phyloP scores from a whole-genome alignment of 2,888 invertebrate species.

The Campoplex capitator region DNA sequence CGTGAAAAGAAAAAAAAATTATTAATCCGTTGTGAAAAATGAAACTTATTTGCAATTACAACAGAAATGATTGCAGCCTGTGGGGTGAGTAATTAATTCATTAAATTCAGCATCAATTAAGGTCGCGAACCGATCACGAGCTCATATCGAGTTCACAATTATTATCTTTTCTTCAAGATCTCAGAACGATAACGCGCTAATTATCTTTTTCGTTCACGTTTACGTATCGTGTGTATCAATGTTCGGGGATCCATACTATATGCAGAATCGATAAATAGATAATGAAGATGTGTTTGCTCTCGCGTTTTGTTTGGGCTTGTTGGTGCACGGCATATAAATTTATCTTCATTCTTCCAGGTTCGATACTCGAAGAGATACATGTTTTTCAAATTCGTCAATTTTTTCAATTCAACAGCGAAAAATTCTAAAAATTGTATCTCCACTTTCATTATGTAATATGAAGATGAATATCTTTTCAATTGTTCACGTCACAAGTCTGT shows the following conservation, averaged over 20 bases:
- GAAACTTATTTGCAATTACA: too few species aligned
- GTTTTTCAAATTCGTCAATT: not conserved
- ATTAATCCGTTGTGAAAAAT: not conserved
- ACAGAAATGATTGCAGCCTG: not conserved
- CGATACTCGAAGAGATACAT: not conserved
- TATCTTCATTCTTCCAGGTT: not conserved
- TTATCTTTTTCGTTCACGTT: slow-evolving; percentile 23
- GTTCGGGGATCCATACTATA: not conserved
- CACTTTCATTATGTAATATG: not conserved
- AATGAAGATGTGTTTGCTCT: slow-evolving; percentile 13
- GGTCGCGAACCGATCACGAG: slow-evolving; percentile 20
- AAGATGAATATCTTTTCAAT: too few species aligned
- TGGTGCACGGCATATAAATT: not conserved
- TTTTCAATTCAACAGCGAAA: not conserved
- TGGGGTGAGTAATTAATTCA: not conserved
- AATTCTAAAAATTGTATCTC: not conserved
- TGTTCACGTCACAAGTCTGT: not conserved
- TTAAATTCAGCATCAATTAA: slow-evolving; percentile 39
- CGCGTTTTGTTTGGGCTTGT: not conserved
- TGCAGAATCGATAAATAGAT: slow-evolving; percentile 17
- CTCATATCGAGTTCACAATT: slow-evolving; percentile 26
- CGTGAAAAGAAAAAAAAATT: not conserved
- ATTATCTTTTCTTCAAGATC: slow-evolving; percentile 41
- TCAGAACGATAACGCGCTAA: slow-evolving; percentile 27
- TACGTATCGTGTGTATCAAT: slow-evolving; percentile 16